These are phyloP conservation scores for Meteorus colon DNA, from an alignment of 2,888 invertebrate genomes.

Conservation along the genomic window DNA sequence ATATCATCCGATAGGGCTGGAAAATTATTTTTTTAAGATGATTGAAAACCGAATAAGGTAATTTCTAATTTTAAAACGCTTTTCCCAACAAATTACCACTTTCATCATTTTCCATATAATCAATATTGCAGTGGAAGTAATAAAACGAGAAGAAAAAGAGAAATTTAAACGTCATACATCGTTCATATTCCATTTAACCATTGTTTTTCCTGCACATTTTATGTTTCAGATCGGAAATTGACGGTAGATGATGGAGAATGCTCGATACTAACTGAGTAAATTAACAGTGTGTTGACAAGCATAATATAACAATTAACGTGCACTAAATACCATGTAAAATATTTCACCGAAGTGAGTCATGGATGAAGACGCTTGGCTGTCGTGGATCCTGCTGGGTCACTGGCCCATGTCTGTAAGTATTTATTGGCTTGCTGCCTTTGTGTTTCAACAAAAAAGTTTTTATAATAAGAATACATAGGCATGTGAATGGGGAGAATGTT, in stretches of 20 bases:
- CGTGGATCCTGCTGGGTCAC: conserved; percentile 26
- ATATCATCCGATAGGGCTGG: not conserved
- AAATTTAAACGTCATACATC: not conserved
- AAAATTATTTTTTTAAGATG: not conserved
- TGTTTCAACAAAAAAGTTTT: conserved; percentile 10
- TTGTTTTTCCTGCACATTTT: conserved; percentile 4
- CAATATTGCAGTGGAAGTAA: not conserved
- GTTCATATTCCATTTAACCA: not conserved
- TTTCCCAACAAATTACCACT: not conserved
- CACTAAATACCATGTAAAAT: conserved; percentile 33
- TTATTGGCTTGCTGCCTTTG: not conserved
- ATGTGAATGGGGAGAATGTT: not conserved
- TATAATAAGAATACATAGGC: not conserved
- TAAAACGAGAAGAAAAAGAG: not conserved
- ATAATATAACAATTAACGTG: conserved; percentile 33
- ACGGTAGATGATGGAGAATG: conserved; percentile 7
- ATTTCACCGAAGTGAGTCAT: conserved; percentile 32
- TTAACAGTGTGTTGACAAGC: conserved; percentile 30
- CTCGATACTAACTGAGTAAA: conserved; percentile 25
- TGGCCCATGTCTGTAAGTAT: conserved; percentile 34
- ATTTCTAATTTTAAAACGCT: not conserved
- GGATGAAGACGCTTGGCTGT: conserved; percentile 36
- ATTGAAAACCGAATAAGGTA: not conserved
- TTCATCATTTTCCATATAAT: not conserved
- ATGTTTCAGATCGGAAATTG: not conserved